Conservation (phyloP, 2,888 invertebrate species). For the Antheraea assamensis region DNA sequence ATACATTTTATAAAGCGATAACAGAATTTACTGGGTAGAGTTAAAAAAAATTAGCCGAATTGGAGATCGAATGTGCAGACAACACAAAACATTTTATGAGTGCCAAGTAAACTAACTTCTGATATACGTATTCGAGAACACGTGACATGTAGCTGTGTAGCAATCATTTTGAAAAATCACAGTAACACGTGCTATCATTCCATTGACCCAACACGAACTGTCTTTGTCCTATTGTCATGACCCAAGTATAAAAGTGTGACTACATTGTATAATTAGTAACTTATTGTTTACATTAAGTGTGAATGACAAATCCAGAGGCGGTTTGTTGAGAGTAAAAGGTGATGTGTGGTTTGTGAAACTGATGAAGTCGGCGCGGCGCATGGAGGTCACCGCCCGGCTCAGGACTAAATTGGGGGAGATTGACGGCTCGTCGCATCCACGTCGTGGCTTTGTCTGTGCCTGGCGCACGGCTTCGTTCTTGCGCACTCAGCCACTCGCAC, state of each 20-base stretch:
- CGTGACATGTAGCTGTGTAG: constrained; percentile 43
- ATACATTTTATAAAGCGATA: too few relatives aligned
- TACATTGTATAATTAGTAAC: constrained; percentile 33
- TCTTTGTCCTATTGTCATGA: constrained; percentile 48
- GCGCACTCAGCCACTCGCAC: constrained; percentile 36
- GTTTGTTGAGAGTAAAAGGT: constrained; percentile 16
- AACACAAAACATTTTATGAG: constrained; percentile 29
- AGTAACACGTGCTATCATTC: constrained; percentile 50
- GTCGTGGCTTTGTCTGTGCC: constrained; percentile 74
- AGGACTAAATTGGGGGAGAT: constrained; percentile 82
- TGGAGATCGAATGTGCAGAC: background rate
- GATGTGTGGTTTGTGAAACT: constrained; percentile 36
- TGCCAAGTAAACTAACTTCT: constrained; percentile 42
- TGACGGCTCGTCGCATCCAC: constrained; percentile 70
- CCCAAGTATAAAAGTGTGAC: constrained; percentile 30
- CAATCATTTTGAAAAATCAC: constrained; percentile 26
- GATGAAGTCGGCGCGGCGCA: constrained; percentile 46
- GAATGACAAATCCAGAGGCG: constrained; percentile 12
- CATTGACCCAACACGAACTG: constrained; percentile 51
- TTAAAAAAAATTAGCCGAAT: background rate
- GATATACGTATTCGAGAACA: constrained; percentile 36
- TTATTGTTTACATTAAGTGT: constrained; percentile 25
- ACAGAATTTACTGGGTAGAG: background rate
- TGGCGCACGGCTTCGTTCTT: constrained; percentile 34
- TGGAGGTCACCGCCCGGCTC: constrained; percentile 77